These are phyloP conservation scores for Oncorhynchus mykiss DNA, from an alignment of 2,113 vertebrate genomes.

Conservation along the genomic window DNA sequence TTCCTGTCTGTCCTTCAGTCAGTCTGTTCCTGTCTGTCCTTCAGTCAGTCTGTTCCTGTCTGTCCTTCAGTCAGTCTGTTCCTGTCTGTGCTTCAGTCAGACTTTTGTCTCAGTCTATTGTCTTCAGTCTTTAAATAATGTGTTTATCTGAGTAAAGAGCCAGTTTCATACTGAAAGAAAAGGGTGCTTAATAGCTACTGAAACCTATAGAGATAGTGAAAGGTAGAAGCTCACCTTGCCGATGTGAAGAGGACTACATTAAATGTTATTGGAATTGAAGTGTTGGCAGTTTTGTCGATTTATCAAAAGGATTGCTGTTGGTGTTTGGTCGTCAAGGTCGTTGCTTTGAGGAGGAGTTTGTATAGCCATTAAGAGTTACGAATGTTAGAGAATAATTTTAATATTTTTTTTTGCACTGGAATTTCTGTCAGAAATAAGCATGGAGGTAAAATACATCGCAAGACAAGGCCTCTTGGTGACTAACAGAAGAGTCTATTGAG, in stretches of 20 bases:
- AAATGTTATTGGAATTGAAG: neutral
- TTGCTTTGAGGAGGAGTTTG: no score
- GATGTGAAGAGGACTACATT: no score
- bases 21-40: conserved; percentile 24
- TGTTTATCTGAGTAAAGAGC: neutral
- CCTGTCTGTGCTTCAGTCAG: neutral
- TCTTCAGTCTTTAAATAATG: neutral
- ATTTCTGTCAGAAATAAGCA: conserved; percentile 13
- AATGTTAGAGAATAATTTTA: no score
- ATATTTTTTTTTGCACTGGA: no score
- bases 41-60: conserved; percentile 23
- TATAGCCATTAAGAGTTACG: no score
- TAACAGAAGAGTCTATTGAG: no score
- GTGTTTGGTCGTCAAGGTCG: no score
- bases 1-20: neutral
- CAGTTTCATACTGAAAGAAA: neutral
- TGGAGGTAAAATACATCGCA: no score
- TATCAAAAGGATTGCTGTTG: conserved; percentile 7
- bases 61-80: conserved; percentile 22
- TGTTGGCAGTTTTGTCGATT: neutral
- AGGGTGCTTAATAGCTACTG: neutral
- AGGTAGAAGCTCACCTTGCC: neutral
- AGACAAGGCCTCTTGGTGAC: no score
- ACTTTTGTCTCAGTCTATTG: neutral
- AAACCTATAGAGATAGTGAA: neutral